Evolutionary conservation across 2,888 invertebrate genomes (phyloP).

Genomic region (Doris montereyensis): DNA sequence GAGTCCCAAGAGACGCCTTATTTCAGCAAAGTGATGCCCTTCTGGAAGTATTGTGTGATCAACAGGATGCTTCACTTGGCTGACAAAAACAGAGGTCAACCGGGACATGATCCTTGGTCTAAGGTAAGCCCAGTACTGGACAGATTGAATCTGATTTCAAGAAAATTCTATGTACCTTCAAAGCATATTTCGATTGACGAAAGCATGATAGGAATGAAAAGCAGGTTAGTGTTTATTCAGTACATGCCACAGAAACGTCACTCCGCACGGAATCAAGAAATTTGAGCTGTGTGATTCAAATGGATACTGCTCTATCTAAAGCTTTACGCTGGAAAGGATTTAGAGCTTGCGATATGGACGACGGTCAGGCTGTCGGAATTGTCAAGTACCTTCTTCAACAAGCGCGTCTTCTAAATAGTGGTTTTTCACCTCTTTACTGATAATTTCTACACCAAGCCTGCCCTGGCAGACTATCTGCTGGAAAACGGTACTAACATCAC

Average conservation of each 20-base stretch:
- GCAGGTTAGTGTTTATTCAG: constrained; percentile 18
- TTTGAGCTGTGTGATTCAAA: constrained; percentile 22
- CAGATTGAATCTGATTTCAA: constrained; percentile 12
- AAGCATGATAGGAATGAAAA: constrained; percentile 41
- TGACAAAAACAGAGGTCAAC: constrained; percentile 15
- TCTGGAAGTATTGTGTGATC: constrained; percentile 1
- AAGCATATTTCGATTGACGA: constrained; percentile 17
- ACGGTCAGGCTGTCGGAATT: constrained; percentile 22
- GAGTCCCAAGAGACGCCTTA: neutral
- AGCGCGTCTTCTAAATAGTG: constrained; percentile 6
- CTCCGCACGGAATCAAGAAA: constrained; percentile 35
- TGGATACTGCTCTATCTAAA: constrained; percentile 5
- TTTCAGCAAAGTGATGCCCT: constrained; percentile 5
- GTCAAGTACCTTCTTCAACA: neutral
- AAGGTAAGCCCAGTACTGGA: constrained; percentile 32
- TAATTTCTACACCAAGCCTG: constrained; percentile 35
- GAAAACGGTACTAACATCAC: constrained; percentile 17
- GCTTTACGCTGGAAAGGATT: constrained; percentile 13
- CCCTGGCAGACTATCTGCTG: constrained; percentile 21
- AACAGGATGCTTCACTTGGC: constrained; percentile 25
- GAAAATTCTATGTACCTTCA: constrained; percentile 24
- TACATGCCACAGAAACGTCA: constrained; percentile 36
- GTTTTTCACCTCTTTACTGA: constrained; percentile 25
- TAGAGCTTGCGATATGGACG: constrained; percentile 18
- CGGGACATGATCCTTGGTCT: constrained; percentile 35